phyloP scores from a whole-genome alignment of 1,140 invertebrate genomes.

The Monomorium pharaonis region DNA sequence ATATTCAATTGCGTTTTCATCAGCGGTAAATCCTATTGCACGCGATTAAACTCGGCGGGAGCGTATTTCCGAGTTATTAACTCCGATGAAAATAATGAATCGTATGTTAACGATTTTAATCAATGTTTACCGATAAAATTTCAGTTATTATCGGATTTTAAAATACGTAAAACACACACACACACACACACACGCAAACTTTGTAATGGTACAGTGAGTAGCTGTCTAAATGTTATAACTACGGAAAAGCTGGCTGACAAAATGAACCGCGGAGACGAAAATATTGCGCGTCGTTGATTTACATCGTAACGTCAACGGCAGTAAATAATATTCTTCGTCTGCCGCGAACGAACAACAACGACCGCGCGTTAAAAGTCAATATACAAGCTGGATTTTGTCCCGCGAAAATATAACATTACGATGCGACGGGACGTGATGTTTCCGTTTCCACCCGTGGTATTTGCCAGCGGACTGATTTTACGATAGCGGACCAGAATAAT shows the following conservation, averaged over 20 bases:
- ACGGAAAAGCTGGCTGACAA: background rate
- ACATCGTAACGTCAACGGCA: background rate
- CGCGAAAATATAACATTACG: constrained; percentile 39
- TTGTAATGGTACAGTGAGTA: background rate
- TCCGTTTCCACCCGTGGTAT: constrained; percentile 28
- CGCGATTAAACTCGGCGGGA: background rate
- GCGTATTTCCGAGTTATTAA: constrained; percentile 24
- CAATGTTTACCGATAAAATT: constrained; percentile 8
- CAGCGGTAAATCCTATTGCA: background rate
- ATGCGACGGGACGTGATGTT: background rate
- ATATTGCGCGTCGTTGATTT: constrained; percentile 46
- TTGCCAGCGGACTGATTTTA: constrained; percentile 39
- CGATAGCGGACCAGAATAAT: constrained; percentile 26
- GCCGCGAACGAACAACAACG: background rate
- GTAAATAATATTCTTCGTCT: constrained; percentile 28
- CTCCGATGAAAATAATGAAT: constrained; percentile 13
- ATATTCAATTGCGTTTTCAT: background rate
- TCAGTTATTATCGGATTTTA: background rate
- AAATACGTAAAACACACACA: too few species aligned
- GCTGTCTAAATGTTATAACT: background rate
- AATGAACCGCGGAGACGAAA: constrained; percentile 15
- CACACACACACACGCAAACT: too few species aligned
- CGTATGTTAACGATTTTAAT: constrained; percentile 31
- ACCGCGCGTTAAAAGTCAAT: constrained; percentile 38
- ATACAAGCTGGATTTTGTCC: constrained; percentile 17